Percentiles rank a stretch among this genome's conserved stretches.
Evolutionary conservation across 2,113 vertebrate genomes (phyloP).

Genomic region (Gymnogyps californianus): DNA sequence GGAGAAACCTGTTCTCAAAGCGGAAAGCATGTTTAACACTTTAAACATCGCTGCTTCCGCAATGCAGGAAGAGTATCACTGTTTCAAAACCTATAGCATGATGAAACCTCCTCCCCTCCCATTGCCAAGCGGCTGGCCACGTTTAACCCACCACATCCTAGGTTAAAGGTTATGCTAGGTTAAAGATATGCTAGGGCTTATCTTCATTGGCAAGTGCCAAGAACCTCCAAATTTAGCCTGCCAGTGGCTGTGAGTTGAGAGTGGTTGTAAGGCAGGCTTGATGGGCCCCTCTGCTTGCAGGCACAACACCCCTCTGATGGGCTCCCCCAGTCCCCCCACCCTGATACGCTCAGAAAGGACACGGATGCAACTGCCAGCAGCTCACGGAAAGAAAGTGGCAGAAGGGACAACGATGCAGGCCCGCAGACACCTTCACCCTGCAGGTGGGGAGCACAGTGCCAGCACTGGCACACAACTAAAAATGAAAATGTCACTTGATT

Average conservation of each 20-base stretch:
- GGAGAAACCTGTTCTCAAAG: neutral
- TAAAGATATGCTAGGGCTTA: neutral
- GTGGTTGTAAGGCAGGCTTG: neutral
- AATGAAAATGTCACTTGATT: neutral
- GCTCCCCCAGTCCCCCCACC: neutral
- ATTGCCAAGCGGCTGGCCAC: fast-evolving
- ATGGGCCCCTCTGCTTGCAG: neutral
- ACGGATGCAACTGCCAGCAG: neutral
- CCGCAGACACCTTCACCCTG: neutral
- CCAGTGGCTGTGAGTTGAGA: neutral
- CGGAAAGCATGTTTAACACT: neutral
- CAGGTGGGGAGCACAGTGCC: neutral
- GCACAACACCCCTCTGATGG: fast-evolving
- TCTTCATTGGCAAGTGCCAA: neutral
- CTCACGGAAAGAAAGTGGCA: neutral
- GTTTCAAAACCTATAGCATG: neutral
- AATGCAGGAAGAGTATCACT: neutral
- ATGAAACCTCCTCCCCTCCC: neutral
- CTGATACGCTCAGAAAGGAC: neutral
- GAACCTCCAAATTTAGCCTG: neutral
- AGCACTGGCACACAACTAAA: neutral
- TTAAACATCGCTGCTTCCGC: neutral
- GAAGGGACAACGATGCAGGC: neutral
- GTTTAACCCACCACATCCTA: neutral
- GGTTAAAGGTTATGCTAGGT: too few relatives aligned